These are phyloP conservation scores for Eumacrocentrus americanus DNA, from an alignment of 2,888 invertebrate genomes.

Conservation along the genomic window DNA sequence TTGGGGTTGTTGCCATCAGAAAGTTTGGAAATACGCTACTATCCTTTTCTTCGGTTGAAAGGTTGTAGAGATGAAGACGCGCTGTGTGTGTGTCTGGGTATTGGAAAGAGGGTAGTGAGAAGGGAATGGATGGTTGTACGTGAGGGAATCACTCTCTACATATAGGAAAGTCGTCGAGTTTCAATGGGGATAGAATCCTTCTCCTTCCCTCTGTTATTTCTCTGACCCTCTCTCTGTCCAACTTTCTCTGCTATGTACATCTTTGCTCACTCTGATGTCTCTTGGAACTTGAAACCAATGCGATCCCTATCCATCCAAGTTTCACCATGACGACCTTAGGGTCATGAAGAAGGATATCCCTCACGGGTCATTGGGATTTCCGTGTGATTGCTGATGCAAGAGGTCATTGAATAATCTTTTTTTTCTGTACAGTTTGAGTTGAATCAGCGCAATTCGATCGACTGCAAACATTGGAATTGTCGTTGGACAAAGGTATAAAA, in stretches of 20 bases:
- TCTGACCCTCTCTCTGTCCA: constrained; percentile 12
- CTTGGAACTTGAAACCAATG: constrained; percentile 18
- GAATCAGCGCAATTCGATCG: neutral
- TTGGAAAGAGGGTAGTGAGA: constrained; percentile 25
- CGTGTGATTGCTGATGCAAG: constrained; percentile 11
- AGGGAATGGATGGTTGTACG: constrained; percentile 36
- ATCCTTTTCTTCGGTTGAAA: constrained; percentile 33
- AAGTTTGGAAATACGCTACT: constrained; percentile 34
- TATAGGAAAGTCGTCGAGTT: constrained; percentile 32
- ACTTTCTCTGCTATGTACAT: constrained; percentile 13
- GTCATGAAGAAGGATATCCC: constrained; percentile 10
- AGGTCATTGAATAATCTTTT: neutral
- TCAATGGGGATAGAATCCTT: constrained; percentile 22
- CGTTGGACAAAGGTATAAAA: no score
- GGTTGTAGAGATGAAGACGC: constrained; percentile 23
- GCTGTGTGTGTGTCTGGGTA: no score
- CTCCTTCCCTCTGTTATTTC: constrained; percentile 11
- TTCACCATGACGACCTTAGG: constrained; percentile 23
- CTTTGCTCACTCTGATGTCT: constrained; percentile 5
- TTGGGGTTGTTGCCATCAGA: constrained; percentile 19
- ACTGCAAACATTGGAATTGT: no score
- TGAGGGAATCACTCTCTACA: constrained; percentile 39
- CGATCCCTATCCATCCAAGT: constrained; percentile 31
- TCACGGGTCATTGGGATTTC: constrained; percentile 18
- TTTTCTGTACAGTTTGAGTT: neutral